Evolutionary conservation across 2,113 vertebrate genomes (phyloP).

Genomic region (Penelope pileata): DNA sequence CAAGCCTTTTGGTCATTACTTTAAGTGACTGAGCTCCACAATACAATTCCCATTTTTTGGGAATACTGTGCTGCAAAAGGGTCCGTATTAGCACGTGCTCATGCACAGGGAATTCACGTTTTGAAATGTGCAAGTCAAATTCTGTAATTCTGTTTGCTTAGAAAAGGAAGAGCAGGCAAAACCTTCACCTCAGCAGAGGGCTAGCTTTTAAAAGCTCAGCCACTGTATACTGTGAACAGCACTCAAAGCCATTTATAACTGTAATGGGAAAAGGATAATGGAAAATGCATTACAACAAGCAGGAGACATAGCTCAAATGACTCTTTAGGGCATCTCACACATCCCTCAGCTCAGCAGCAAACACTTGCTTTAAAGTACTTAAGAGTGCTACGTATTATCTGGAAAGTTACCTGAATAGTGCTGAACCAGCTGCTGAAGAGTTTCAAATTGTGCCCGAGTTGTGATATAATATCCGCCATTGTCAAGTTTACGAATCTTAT

Average conservation of each 20-base stretch:
- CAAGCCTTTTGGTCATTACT: not conserved
- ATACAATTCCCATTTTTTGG: not conserved
- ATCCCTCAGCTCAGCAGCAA: not conserved
- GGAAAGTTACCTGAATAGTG: constrained; percentile 93
- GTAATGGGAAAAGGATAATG: constrained; percentile 32
- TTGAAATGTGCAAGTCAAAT: constrained; percentile 2
- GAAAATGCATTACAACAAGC: constrained; percentile 15
- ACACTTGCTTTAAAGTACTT: constrained; percentile 47
- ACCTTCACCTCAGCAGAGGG: not conserved
- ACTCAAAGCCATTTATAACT: constrained; percentile 32
- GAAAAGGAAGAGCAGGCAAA: constrained; percentile 30
- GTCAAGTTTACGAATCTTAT: constrained; percentile 98
- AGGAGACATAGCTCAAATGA: not conserved
- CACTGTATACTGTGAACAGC: not conserved
- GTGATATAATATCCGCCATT: constrained; percentile 98
- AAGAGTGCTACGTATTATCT: not conserved
- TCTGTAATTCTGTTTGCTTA: constrained; percentile 24
- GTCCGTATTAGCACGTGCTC: not conserved
- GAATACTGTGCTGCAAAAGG: constrained; percentile 32
- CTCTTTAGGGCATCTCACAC: not conserved
- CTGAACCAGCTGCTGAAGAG: constrained; percentile 93
- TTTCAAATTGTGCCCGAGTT: constrained; percentile 96
- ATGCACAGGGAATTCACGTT: not conserved
- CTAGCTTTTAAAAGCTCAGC: not conserved
- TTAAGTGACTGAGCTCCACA: not conserved